Evolutionary conservation across 2,797 vertebrate genomes (phyloP), one percentile per base, ranked within the genome.

Genomic region (Neoniphon sammara): DNA sequence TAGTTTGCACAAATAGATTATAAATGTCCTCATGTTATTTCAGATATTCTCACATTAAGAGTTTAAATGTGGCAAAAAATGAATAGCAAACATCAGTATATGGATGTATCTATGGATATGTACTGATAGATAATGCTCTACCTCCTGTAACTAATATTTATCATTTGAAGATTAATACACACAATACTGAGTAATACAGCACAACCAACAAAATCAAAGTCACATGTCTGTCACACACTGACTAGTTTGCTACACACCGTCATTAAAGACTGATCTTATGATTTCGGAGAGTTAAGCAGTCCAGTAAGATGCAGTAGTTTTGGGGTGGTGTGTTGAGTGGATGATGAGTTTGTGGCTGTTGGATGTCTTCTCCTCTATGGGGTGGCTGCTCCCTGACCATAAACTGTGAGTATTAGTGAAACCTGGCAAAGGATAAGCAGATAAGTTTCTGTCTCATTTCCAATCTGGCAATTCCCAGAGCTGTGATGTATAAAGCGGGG

Each of bases 401-500:
- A 55, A 27, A 18, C 53, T 27, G 9, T 30, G 5, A 8, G 23
- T 2, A 27, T 30, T 30, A 15, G 7, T 34, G 30, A 31, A 15
- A 14, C 7, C 11, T 23, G 15, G 4, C 7, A 34, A 56, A 66
- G 36, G 53, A 46, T 11, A 17, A 47, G 27, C 18, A 31, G 10
- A 8, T 7, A 15, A 46, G 52, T 63, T 46, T 30, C 9, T 3
- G 0, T 55, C 18, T 50, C 31, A 55, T 67, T 58, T 60, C 36
- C 5, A 21, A 23, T 4, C 20, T 42, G 34, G 8, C 23, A 60
- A 55, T 54, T 80, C 60, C 42, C 49, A 15, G 47, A 54, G 46
- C 36, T 56, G n/a, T 52, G 44, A 59, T 63, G 59, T 20, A 44
- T 65, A 39, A 52, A 52, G 27, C 47, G 47, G n/a, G 42, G n/a